Conservation (phyloP, 2,113 vertebrate genomes). For the Cephalopholis sonnerati region DNA sequence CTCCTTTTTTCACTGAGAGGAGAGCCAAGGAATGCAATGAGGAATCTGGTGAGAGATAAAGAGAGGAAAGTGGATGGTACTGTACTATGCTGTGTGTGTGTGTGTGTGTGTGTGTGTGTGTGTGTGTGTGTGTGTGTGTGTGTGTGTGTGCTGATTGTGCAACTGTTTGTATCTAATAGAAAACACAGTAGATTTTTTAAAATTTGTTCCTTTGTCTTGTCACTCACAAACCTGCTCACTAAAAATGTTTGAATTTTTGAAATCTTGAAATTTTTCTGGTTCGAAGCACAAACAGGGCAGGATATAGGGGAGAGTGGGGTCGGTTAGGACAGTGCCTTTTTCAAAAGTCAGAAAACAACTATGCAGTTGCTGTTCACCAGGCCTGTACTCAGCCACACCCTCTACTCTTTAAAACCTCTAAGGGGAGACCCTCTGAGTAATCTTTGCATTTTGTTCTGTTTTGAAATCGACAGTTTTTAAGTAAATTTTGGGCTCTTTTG, state of each 20-base stretch:
- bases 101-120: constrained; percentile 38
- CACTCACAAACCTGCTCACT: not conserved
- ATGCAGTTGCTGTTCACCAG: too few species aligned
- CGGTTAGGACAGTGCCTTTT: too few species aligned
- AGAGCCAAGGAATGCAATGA: constrained; percentile 73
- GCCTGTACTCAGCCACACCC: too few species aligned
- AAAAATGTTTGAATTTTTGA: not conserved
- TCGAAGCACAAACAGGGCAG: too few species aligned
- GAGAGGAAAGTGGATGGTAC: constrained; percentile 69
- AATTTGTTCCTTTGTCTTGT: not conserved
- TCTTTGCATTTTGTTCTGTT: too few species aligned
- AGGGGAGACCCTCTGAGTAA: too few species aligned
- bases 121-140: constrained; percentile 44
- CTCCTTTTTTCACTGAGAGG: constrained; percentile 36
- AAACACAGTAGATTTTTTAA: not conserved
- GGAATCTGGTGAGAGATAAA: constrained; percentile 78
- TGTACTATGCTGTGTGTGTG: constrained; percentile 43
- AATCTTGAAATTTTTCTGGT: too few species aligned
- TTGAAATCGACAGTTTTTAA: too few species aligned
- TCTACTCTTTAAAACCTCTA: too few species aligned
- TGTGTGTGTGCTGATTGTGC: constrained; percentile 38
- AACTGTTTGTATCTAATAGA: constrained; percentile 12
- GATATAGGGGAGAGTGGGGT: too few species aligned
- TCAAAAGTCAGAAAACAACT: too few species aligned
- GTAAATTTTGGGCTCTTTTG: too few species aligned